Base-by-base conservation (phyloP, 2,888 invertebrate species). In the Coenonympha glycerion region DNA sequence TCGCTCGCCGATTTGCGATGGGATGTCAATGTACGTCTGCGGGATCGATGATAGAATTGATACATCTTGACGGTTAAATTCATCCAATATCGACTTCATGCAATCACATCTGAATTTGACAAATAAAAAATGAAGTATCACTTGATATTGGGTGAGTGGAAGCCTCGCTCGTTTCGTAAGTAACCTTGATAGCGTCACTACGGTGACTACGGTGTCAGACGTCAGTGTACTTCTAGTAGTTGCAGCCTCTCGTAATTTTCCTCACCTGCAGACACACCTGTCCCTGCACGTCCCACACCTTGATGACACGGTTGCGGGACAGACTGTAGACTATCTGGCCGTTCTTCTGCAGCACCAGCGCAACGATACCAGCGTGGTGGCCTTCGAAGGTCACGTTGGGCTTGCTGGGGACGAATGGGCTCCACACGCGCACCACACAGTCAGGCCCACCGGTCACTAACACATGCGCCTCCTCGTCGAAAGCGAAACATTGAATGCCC, bases 391-490 rank as follows among this genome's bases (percentile, higher is more conserved):
- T 76, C 6, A 89, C 87, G 34, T 82, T 90, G 0, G 93, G 89
- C 64, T 91, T 91, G 42, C 82, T 78, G 1, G 92, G 89, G n/a
- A 93, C 90, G 69, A 93, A 93, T 0, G 94, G 91, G 76, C 93
- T 94, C 95, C 95, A 96, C 45, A 94, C 83, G 28, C 94, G 90
- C 19, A 94, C 88, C 45, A 89, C 69, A 61, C 92, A 92, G 76
- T 95, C 95, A 5, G 93, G 91, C 3, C 95, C 92, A 1, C 95
- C 95, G 1, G 91, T 92, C 47, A 89, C 91, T 40, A 92, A 66
- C 37, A 90, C 73, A 59, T 90, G 90, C 15, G 83, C 79, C 9
- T 84, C 88, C 71, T 90, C 91, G 60, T 88, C 88, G 64, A 91
- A 79, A 49, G 85, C 88, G 65, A 92, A 92, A 57, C 91, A 91